Conservation (phyloP, 2,888 invertebrate species). For the Troilus luridus region DNA sequence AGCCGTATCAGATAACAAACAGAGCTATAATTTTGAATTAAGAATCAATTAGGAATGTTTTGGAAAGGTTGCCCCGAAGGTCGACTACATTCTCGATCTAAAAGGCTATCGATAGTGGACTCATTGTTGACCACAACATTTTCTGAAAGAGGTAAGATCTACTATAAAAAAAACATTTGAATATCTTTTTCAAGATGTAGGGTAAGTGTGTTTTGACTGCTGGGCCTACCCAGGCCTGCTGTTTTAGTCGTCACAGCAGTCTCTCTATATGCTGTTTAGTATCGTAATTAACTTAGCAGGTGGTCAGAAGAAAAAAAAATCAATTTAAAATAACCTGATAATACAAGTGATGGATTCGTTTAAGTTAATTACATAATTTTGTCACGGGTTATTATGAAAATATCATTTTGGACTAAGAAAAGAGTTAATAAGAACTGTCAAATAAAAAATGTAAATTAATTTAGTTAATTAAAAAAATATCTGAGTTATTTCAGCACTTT, state of each 20-base stretch:
- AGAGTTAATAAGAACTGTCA: not conserved
- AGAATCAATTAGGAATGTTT: slow-evolving; percentile 35
- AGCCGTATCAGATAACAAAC: not conserved
- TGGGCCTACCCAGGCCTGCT: not conserved
- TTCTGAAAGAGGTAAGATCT: not conserved
- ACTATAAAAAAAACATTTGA: not conserved
- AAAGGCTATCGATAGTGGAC: slow-evolving; percentile 12
- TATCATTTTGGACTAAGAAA: not conserved
- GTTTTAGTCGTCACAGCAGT: not conserved
- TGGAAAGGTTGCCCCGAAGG: slow-evolving; percentile 12
- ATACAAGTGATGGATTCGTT: not conserved
- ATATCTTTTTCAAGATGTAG: not conserved
- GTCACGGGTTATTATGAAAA: not conserved
- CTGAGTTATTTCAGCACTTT: too few species aligned
- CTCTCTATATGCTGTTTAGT: not conserved
- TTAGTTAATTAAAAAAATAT: too few species aligned
- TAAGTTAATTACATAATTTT: not conserved
- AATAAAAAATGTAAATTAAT: too few species aligned
- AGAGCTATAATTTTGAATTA: slow-evolving; percentile 9
- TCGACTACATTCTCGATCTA: slow-evolving; percentile 8
- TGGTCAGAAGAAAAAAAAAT: not conserved
- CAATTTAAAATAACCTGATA: not conserved
- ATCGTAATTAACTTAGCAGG: not conserved
- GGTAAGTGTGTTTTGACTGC: not conserved
- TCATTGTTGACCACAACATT: not conserved